These are phyloP conservation scores for Pseudobourletiella spinata DNA, from an alignment of 1,140 invertebrate genomes.

Conservation along the genomic window DNA sequence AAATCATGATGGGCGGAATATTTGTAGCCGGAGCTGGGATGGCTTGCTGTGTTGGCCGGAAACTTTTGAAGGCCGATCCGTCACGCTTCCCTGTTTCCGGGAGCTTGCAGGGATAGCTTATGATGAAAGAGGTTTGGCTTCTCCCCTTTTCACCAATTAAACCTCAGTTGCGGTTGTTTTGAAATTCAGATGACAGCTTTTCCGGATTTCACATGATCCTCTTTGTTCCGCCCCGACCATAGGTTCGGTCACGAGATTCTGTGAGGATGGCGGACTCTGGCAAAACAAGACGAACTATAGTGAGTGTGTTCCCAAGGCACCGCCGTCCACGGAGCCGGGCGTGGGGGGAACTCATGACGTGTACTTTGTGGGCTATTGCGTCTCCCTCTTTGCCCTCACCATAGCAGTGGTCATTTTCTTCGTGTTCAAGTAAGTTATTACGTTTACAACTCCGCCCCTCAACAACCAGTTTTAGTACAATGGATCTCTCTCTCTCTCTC, in stretches of 20 bases:
- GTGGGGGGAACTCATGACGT: constrained; percentile 25
- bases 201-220: not conserved
- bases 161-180: too few species aligned
- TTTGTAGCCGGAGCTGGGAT: constrained; percentile 47
- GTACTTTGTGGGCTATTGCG: constrained; percentile 32
- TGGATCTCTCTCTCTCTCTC: too few species aligned
- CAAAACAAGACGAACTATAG: constrained; percentile 15
- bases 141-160: not conserved
- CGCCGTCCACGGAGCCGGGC: not conserved
- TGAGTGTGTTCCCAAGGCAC: not conserved
- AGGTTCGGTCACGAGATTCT: constrained; percentile 15
- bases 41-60: constrained; percentile 67
- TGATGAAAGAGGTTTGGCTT: constrained; percentile 45
- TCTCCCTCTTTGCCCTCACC: constrained; percentile 61
- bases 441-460: too few species aligned
- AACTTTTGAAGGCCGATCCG: constrained; percentile 52
- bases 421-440: constrained; percentile 68
- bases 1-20: not conserved
- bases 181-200: not conserved
- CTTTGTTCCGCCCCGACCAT: not conserved
- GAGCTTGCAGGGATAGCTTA: constrained; percentile 66
- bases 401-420: constrained; percentile 69
- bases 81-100: constrained; percentile 59
- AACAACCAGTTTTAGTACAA: too few species aligned
- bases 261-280: constrained; percentile 20